Conservation (phyloP, 2,888 invertebrate genomes). For the Lycocerus yunnanus region DNA sequence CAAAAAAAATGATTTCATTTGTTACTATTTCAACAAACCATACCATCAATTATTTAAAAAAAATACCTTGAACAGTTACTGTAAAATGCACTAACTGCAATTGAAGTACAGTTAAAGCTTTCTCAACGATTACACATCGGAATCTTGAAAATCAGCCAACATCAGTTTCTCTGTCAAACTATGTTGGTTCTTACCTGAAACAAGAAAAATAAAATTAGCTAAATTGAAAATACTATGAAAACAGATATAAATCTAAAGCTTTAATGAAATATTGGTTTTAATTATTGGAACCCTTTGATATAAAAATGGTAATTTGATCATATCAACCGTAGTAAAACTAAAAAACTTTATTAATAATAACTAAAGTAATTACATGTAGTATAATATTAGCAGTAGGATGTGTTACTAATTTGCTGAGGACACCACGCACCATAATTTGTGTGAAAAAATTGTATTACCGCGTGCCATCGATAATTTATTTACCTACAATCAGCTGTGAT, state of each 20-base stretch:
- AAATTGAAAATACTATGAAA: not conserved
- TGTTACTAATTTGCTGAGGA: not conserved
- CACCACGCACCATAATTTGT: not conserved
- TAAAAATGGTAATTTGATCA: not conserved
- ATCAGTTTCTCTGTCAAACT: not conserved
- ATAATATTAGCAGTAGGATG: not conserved
- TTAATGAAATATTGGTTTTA: not conserved
- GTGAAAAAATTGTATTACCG: not conserved
- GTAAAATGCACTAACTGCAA: not conserved
- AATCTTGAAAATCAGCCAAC: not conserved
- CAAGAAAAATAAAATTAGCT: not conserved
- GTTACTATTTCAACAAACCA: not conserved
- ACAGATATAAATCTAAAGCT: too few relatives aligned
- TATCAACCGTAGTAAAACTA: too few relatives aligned
- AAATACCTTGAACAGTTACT: not conserved
- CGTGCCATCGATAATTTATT: conserved; percentile 20
- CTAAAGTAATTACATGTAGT: not conserved
- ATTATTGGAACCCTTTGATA: not conserved
- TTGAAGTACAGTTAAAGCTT: not conserved
- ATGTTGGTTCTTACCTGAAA: not conserved
- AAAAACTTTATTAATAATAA: not conserved
- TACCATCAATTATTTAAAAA: not conserved
- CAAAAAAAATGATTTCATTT: not conserved
- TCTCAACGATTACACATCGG: not conserved
- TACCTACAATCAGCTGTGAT: conserved; percentile 26